phyloP scores from a whole-genome alignment of 1,140 invertebrate genomes.

The Agrypnia vestita region DNA sequence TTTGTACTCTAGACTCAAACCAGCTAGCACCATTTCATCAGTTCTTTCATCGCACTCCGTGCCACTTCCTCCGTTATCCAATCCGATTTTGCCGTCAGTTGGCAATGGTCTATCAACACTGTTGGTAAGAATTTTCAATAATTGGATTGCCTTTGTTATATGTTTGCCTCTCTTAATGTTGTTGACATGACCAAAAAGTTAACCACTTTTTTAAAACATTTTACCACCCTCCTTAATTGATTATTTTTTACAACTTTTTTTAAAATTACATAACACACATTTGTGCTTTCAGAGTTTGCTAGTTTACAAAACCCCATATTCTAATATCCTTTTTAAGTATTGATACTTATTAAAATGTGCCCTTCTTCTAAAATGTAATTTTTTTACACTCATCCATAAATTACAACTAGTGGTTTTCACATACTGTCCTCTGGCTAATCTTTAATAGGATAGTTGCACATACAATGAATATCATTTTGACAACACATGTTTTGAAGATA shows the following conservation, averaged over 20 bases:
- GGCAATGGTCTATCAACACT: conserved; percentile 62
- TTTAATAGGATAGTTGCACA: too few species aligned
- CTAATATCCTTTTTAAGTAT: not conserved
- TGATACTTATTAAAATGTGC: not conserved
- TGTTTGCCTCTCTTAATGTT: not conserved
- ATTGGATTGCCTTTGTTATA: conserved; percentile 10
- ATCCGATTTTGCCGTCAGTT: conserved; percentile 50
- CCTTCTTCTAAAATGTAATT: too few species aligned
- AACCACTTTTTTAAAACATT: conserved; percentile 4
- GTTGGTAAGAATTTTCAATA: conserved; percentile 63
- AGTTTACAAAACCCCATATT: not conserved
- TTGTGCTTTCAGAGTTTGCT: conserved; percentile 4
- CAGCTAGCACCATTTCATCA: conserved; percentile 78
- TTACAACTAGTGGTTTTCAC: too few species aligned
- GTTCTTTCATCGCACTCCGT: conserved; percentile 72
- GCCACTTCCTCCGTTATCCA: conserved; percentile 72
- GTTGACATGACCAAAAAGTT: not conserved
- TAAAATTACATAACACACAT: conserved; percentile 4
- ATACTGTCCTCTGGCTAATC: too few species aligned
- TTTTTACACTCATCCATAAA: too few species aligned
- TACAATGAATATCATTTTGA: too few species aligned
- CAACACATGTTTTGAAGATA: too few species aligned
- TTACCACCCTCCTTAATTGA: not conserved
- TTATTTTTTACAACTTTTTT: conserved; percentile 2
- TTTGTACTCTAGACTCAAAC: conserved; percentile 74